Percentiles rank a stretch among this genome's conserved stretches.
phyloP scores from a whole-genome alignment of 2,113 vertebrate genomes.

The Xiphophorus couchianus region DNA sequence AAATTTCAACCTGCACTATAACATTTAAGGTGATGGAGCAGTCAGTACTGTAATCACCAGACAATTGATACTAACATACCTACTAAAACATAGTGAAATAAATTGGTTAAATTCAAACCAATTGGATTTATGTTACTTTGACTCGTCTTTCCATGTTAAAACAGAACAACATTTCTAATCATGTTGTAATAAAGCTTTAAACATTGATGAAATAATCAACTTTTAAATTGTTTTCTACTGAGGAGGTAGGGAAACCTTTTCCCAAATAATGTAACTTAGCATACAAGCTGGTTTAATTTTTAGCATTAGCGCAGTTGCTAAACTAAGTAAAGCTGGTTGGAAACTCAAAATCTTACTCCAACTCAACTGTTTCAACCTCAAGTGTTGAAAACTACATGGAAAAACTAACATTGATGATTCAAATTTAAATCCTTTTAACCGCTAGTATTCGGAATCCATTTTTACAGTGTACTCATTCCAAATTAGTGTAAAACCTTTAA shows the following conservation, averaged over 20 bases:
- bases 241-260: background rate
- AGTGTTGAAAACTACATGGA: background rate
- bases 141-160: background rate
- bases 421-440: no score
- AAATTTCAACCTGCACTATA: background rate
- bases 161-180: background rate
- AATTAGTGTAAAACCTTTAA: background rate
- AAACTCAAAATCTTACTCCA: background rate
- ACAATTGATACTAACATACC: background rate
- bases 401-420: background rate
- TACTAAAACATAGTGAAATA: background rate
- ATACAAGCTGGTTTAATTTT: no score
- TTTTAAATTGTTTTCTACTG: background rate
- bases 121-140: background rate
- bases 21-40: background rate
- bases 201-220: background rate
- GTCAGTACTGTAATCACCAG: background rate
- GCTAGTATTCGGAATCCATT: background rate
- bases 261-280: no score
- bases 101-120: background rate
- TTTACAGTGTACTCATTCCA: background rate
- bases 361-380: background rate
- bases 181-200: background rate
- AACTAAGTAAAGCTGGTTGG: background rate
- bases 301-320: no score